Percentiles rank a stretch among this genome's conserved stretches.
Conservation (phyloP, 2,113 vertebrate genomes). For the Erythrolamprus reginae region DNA sequence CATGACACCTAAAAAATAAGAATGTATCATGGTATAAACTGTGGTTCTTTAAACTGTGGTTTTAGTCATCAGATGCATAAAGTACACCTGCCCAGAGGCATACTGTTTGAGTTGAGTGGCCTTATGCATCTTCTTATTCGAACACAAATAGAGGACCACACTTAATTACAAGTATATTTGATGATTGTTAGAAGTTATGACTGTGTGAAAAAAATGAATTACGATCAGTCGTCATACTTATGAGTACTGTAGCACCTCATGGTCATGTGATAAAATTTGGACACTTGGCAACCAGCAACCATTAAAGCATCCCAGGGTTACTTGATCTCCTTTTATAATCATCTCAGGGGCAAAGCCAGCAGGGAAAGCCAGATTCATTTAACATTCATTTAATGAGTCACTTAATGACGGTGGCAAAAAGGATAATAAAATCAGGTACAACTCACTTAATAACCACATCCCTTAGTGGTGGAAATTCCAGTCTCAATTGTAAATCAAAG, state of each 20-base stretch:
- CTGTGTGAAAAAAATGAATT: neutral
- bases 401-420: neutral
- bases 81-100: neutral
- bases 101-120: neutral
- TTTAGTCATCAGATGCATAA: neutral
- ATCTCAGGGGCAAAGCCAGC: neutral
- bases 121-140: neutral
- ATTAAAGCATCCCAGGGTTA: neutral
- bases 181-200: neutral
- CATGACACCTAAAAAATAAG: neutral
- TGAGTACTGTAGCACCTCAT: neutral
- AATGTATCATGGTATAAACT: neutral
- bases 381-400: neutral
- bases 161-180: neutral
- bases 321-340: neutral
- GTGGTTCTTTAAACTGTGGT: neutral
- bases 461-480: neutral
- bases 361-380: neutral
- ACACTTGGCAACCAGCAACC: neutral
- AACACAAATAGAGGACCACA: neutral
- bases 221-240: neutral
- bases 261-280: neutral
- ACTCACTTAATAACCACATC: neutral
- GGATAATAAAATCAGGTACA: neutral
- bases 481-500: neutral